Base-by-base conservation (phyloP, 2,888 invertebrate species). In the Tuta absoluta region DNA sequence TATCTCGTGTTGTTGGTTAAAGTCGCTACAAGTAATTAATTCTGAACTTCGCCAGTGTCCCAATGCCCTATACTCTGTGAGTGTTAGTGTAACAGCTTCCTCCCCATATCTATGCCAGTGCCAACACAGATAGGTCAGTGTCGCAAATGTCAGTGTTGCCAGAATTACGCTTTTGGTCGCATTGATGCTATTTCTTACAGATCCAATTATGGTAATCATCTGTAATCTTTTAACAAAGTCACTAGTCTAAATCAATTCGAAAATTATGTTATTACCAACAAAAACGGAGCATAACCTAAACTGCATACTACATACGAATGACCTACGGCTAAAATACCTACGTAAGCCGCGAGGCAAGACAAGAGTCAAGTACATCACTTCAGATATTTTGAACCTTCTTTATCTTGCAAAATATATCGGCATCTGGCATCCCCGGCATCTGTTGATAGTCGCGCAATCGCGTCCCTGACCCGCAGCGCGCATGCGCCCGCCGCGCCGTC, bases 401-500 rank as follows among this genome's bases (percentile, higher is more conserved):
- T 33, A 8, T 5, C 33, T 8, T 33, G 33, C 14, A 14, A 41
- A 2, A 38, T 10, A 11, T 38, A 3, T 12, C 7, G 5, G 5
- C 41, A 41, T 41, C 41, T 41, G 41, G 41, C 41, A 41, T 41
- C 41, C 41, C 41, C n/a, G 49, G 72, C 70, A 72, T 71, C 69
- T 72, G 73, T 69, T 71, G 73, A 73, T 69, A 69, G 61, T 37
- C 48, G 67, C 53, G 56, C 63, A 63, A 66, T 65, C 68, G 72
- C 61, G 73, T 49, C 73, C 72, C 67, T 73, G 73, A 73, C 72
- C 72, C 64, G 66, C 58, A 62, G 59, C 66, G 67, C 73, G 72
- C 75, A 69, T 69, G 70, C 73, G 72, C 65, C 58, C 41, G 41
- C 51, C 19, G 51, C 65, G 62, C 48, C 49, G 49, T 41, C 41